Conservation (phyloP, 2,888 invertebrate species). For the Agrochola lota region DNA sequence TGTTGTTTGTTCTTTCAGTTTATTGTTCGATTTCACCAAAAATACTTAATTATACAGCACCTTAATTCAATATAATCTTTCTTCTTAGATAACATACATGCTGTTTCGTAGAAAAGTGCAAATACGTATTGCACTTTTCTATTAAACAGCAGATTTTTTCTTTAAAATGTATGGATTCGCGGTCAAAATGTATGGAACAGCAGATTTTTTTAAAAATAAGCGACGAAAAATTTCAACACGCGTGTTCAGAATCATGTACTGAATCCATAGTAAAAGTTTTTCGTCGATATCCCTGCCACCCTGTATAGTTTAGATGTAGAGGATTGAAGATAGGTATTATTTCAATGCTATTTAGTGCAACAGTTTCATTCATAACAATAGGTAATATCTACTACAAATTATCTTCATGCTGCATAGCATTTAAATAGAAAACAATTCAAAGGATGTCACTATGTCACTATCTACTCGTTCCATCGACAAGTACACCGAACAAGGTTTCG, state of each 20-base stretch:
- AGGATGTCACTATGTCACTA: constrained; percentile 30
- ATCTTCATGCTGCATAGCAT: neutral
- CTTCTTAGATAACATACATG: neutral
- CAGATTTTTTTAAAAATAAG: no score
- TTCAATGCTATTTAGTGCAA: neutral
- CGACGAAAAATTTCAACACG: no score
- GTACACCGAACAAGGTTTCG: constrained; percentile 38
- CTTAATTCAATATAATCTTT: neutral
- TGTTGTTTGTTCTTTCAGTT: no score
- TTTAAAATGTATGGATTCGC: no score
- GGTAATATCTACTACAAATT: constrained; percentile 11
- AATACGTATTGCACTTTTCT: no score
- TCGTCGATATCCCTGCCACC: no score
- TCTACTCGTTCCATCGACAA: constrained; percentile 34
- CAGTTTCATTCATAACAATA: neutral
- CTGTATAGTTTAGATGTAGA: no score
- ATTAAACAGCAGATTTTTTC: no score
- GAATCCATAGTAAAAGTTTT: no score
- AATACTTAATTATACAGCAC: neutral
- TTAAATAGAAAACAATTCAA: constrained; percentile 28
- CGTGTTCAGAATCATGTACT: no score
- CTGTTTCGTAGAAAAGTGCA: no score
- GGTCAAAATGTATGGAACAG: no score
- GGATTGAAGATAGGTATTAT: neutral
- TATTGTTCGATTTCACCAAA: neutral